phyloP scores from a whole-genome alignment of 1,140 invertebrate species.

The Propsilocerus akamusi region DNA sequence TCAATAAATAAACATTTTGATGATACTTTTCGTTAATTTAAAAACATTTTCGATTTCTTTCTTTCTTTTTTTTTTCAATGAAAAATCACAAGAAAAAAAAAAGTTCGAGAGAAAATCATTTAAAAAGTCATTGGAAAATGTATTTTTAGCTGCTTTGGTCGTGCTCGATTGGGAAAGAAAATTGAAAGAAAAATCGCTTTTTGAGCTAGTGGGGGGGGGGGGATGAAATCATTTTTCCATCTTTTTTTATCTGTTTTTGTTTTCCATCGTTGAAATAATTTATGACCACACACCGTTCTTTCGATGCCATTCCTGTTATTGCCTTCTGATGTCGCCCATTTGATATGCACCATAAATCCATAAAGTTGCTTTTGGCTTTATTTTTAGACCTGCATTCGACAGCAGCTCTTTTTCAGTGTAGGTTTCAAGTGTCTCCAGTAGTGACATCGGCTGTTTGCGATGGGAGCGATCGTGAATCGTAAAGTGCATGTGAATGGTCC shows the following conservation, averaged over 20 bases:
- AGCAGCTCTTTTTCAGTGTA: too few species aligned
- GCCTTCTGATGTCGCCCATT: too few species aligned
- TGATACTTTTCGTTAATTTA: not conserved
- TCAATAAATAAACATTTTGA: too few species aligned
- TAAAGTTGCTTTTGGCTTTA: too few species aligned
- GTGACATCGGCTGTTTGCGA: too few species aligned
- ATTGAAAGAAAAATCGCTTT: conserved; percentile 2
- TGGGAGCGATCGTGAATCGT: too few species aligned
- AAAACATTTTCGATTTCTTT: not conserved
- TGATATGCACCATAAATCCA: not conserved
- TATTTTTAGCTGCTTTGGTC: not conserved
- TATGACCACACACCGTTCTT: too few species aligned
- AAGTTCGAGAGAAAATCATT: not conserved
- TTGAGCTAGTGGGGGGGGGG: not conserved
- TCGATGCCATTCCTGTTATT: too few species aligned
- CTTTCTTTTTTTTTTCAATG: not conserved
- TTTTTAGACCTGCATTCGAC: too few species aligned
- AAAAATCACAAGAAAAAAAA: not conserved
- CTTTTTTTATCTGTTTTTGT: not conserved
- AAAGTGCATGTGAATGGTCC: too few species aligned
- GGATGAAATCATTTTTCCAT: not conserved
- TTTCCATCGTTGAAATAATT: too few species aligned
- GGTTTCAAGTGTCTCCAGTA: too few species aligned
- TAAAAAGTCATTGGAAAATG: conserved; percentile 2
- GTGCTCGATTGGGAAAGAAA: not conserved